These are phyloP conservation scores for Leucosticte australis DNA, from an alignment of 2,113 vertebrate genomes.

Conservation along the genomic window DNA sequence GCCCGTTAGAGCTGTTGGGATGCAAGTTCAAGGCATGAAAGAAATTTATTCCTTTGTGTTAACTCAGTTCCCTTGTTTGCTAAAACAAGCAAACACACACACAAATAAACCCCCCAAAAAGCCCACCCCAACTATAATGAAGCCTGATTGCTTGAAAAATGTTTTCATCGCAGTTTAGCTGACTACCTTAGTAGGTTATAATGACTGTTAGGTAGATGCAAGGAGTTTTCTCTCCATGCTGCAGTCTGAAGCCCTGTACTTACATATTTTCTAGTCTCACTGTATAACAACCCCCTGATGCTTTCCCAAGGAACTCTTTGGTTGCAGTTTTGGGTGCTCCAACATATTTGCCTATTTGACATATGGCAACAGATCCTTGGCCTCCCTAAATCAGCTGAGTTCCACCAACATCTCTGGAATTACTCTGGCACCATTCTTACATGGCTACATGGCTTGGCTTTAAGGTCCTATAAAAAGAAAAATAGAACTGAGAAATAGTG, in stretches of 20 bases:
- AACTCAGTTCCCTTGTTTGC: background rate
- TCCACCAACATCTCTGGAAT: background rate
- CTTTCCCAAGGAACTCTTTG: background rate
- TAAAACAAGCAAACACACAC: background rate
- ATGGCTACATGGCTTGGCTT: background rate
- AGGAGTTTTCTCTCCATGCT: background rate
- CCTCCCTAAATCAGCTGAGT: background rate
- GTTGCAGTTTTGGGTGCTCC: background rate
- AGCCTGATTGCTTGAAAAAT: background rate
- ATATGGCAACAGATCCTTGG: background rate
- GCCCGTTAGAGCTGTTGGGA: background rate
- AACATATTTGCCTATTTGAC: background rate
- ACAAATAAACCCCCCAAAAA: accelerated
- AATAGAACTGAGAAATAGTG: background rate
- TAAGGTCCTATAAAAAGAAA: background rate
- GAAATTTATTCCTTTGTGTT: background rate
- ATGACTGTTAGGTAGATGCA: background rate
- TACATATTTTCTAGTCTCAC: background rate
- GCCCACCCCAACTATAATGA: background rate
- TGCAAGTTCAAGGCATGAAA: background rate
- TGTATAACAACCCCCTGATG: background rate
- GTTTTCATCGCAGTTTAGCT: background rate
- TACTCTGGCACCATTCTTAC: background rate
- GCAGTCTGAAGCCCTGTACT: background rate
- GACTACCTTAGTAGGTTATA: background rate